Conservation (phyloP, 2,113 vertebrate species). For the Lates calcarifer region DNA sequence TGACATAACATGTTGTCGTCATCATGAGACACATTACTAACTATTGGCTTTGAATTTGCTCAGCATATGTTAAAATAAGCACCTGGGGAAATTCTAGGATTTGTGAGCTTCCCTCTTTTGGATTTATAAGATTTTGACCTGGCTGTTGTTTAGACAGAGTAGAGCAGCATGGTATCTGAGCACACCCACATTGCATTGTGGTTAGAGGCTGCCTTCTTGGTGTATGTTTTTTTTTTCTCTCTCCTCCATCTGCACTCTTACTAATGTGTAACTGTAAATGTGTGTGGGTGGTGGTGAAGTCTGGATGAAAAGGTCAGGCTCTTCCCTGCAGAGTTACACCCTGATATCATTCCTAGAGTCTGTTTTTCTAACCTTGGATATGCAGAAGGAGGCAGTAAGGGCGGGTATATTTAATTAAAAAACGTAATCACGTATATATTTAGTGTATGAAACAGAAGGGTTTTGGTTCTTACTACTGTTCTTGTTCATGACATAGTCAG, state of each 20-base stretch:
- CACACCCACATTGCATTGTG: slow-evolving; percentile 18
- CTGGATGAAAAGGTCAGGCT: slow-evolving; percentile 67
- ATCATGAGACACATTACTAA: slow-evolving; percentile 25
- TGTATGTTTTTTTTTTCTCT: neutral
- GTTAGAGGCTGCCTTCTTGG: slow-evolving; percentile 11
- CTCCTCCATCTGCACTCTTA: slow-evolving; percentile 17
- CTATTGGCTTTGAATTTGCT: slow-evolving; percentile 18
- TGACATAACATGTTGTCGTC: slow-evolving; percentile 70
- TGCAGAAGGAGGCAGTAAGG: neutral
- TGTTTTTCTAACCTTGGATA: slow-evolving; percentile 21
- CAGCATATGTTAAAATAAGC: neutral
- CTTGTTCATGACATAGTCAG: slow-evolving; percentile 1
- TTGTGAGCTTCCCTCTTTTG: neutral
- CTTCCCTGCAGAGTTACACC: slow-evolving; percentile 20
- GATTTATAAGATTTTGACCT: neutral
- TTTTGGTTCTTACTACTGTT: neutral
- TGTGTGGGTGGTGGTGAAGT: slow-evolving; percentile 56
- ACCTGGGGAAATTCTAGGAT: neutral
- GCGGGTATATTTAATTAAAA: neutral
- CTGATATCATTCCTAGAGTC: neutral
- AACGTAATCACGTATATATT: neutral
- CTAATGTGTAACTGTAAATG: slow-evolving; percentile 53
- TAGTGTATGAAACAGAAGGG: neutral
- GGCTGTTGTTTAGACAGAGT: neutral
- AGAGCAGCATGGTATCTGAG: neutral